Percentiles rank a stretch among this genome's conserved stretches.
These are phyloP conservation scores for Pachycephala philippinensis DNA, from an alignment of 2,113 vertebrate genomes.

Conservation along the genomic window DNA sequence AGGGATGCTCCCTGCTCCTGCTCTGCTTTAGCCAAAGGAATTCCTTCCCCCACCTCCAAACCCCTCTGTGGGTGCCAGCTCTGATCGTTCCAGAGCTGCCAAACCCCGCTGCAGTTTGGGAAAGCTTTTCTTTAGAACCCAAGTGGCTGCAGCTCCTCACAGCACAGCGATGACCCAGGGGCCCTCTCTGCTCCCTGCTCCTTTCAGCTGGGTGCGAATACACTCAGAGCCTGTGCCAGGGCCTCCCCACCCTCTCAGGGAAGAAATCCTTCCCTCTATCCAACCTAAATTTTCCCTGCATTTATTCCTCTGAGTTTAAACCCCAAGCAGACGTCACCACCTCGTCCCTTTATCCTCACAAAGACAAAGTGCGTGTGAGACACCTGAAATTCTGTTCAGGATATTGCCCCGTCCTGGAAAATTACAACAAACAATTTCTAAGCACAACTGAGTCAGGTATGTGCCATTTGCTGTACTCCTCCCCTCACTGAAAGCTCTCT, in stretches of 20 bases:
- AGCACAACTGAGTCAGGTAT: accelerated
- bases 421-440: background rate
- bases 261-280: accelerated
- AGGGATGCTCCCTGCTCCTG: background rate
- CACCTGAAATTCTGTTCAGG: background rate
- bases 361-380: accelerated
- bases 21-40: background rate
- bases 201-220: background rate
- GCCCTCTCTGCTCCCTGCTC: background rate
- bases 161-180: background rate
- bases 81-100: background rate
- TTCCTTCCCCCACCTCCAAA: background rate
- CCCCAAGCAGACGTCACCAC: background rate
- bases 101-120: background rate
- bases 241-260: background rate
- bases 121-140: background rate
- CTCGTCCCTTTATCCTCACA: background rate
- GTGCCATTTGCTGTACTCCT: background rate
- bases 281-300: accelerated
- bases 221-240: background rate
- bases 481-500: background rate
- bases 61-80: background rate
- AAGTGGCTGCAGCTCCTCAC: background rate
- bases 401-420: background rate
- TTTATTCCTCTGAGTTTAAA: background rate